Percentiles rank a stretch among this genome's conserved stretches.
Conservation (phyloP, 2,113 vertebrate species). For the Charadrius vociferus region DNA sequence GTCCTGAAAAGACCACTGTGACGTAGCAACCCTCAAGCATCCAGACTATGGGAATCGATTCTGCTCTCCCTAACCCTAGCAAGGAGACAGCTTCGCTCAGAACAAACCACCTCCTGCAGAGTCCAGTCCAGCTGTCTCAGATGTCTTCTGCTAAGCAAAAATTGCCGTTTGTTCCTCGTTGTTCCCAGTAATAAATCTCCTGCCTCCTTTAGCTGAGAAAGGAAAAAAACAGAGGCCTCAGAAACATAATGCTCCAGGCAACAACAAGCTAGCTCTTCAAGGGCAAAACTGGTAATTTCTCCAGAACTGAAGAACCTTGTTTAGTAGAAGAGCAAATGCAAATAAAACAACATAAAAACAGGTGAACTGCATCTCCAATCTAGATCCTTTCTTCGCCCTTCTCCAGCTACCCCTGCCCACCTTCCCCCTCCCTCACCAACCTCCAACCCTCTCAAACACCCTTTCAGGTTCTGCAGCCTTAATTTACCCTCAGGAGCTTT, state of each 20-base stretch:
- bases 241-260: neutral
- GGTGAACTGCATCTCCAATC: accelerated
- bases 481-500: neutral
- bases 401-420: neutral
- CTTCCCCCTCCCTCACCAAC: neutral
- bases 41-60: neutral
- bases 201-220: neutral
- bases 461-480: neutral
- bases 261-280: neutral
- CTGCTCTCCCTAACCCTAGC: neutral
- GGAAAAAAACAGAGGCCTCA: neutral
- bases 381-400: neutral
- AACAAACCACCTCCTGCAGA: neutral
- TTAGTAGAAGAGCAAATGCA: neutral
- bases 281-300: neutral
- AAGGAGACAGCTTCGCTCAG: neutral
- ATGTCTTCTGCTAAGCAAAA: neutral
- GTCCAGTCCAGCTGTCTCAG: neutral
- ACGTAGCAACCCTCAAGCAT: accelerated
- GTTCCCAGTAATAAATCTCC: neutral
- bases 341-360: neutral
- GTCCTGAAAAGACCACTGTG: no score
- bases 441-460: neutral
- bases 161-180: neutral
- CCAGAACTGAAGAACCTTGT: neutral